These are phyloP conservation scores for Myotis myotis DNA, from an alignment of 2,797 vertebrate genomes.

Conservation along the genomic window DNA sequence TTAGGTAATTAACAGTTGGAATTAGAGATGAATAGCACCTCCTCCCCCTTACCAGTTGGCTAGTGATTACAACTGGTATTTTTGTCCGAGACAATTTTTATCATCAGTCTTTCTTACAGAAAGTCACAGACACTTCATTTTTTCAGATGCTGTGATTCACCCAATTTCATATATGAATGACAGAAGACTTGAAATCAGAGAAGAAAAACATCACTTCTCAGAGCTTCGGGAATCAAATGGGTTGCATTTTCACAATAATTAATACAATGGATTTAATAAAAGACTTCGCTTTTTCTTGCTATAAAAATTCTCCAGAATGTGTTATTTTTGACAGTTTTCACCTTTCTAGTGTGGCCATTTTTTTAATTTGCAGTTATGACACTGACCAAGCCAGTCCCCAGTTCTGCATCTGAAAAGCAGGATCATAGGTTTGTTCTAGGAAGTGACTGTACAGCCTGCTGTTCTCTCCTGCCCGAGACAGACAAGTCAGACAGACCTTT, in stretches of 20 bases:
- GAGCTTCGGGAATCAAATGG: neutral
- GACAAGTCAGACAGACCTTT: neutral
- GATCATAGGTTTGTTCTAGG: neutral
- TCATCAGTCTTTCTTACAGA: constrained; percentile 72
- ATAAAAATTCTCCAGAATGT: neutral
- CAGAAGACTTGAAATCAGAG: constrained; percentile 8
- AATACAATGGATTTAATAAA: neutral
- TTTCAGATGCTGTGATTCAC: constrained; percentile 72
- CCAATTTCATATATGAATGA: constrained; percentile 29
- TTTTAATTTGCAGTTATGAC: neutral
- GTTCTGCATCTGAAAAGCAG: neutral
- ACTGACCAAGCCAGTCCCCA: neutral
- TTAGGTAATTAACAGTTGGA: constrained; percentile 82
- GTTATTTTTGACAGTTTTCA: neutral
- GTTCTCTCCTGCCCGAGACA: neutral
- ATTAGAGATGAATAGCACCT: constrained; percentile 78
- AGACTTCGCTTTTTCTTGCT: neutral
- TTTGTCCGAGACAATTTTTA: constrained; percentile 73
- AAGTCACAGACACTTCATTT: constrained; percentile 65
- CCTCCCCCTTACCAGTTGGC: constrained; percentile 78
- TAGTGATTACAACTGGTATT: constrained; percentile 80
- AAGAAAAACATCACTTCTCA: constrained; percentile 41
- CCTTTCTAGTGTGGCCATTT: neutral
- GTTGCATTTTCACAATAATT: constrained; percentile 27
- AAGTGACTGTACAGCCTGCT: neutral